Evolutionary conservation across 2,797 vertebrate genomes (phyloP), one percentile per base, ranked within the genome.

Genomic region (Gastrophryne carolinensis): DNA sequence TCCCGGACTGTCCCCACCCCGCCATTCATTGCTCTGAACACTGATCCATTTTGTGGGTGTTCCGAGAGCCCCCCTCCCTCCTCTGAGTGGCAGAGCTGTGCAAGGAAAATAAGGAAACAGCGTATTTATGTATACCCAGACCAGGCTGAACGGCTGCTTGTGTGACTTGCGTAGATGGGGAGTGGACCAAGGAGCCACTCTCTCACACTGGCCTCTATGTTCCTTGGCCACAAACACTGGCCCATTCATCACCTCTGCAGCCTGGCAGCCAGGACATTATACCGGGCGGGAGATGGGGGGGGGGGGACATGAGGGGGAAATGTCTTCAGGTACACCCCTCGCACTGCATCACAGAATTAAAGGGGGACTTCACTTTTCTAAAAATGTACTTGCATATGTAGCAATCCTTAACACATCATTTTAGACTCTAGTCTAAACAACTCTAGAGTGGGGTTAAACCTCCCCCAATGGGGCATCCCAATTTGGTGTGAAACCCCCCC

Each of bases 201-300:
- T 17, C 5, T 8, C 44, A 47, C n/a, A 7, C 80, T 76, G 83
- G 80, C 68, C 78, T n/a, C 68, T 77, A 81, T 84, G 86, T 87
- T 91, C 88, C 87, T 82, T 73, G 73, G 64, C 64, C 76, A 70
- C 64, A 74, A 88, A 91, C 89, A 91, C 84, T 90, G 82, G 70
- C 64, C 81, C 87, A 91, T 92, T 92, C 90, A 92, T 85, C 50
- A 60, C 73, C 58, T 75, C 78, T 78, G 76, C 75, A 53, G 41
- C 73, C 79, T 62, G 58, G 73, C n/a, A n/a, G n/a, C n/a, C n/a
- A n/a, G n/a, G n/a, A n/a, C n/a, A n/a, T n/a, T n/a, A n/a, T n/a
- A n/a, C n/a, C n/a, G n/a, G n/a, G n/a, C n/a, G n/a, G n/a, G n/a
- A n/a, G n/a, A n/a, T n/a, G n/a, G n/a, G n/a, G 27, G 11, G 50